Evolutionary conservation across 1,140 invertebrate genomes (phyloP).

Genomic region (Aphis gossypii): DNA sequence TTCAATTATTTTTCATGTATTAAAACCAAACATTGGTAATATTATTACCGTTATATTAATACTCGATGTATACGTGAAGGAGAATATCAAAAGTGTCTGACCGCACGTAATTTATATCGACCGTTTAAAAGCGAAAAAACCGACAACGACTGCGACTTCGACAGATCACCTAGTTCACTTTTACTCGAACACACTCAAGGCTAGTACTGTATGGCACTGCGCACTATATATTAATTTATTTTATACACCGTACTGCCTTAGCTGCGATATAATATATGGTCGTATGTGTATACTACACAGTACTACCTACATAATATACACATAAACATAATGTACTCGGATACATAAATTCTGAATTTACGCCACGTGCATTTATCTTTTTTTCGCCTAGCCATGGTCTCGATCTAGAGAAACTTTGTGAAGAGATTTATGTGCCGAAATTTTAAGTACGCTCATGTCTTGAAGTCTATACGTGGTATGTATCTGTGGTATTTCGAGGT

Average conservation of each 20-base stretch:
- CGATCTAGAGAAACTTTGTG: background rate
- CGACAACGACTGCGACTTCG: background rate
- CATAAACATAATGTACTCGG: background rate
- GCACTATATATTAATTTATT: background rate
- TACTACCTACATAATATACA: background rate
- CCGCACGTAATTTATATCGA: conserved; percentile 8
- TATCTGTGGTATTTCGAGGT: background rate
- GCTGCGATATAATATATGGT: background rate
- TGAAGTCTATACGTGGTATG: too few relatives aligned
- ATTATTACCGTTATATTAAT: background rate
- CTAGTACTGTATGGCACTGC: conserved; percentile 7
- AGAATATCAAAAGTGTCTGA: background rate
- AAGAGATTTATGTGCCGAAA: conserved; percentile 9
- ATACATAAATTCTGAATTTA: background rate
- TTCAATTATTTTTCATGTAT: background rate
- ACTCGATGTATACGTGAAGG: background rate
- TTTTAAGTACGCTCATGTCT: background rate
- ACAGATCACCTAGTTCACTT: conserved; percentile 30
- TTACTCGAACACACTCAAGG: conserved; percentile 51
- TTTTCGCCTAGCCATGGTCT: background rate
- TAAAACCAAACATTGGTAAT: background rate
- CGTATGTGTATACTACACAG: background rate
- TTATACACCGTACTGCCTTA: background rate
- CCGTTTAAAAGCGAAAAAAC: conserved; percentile 40
- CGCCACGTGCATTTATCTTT: background rate